These are phyloP conservation scores for Junco hyemalis DNA, from an alignment of 2,113 vertebrate genomes.

Conservation along the genomic window DNA sequence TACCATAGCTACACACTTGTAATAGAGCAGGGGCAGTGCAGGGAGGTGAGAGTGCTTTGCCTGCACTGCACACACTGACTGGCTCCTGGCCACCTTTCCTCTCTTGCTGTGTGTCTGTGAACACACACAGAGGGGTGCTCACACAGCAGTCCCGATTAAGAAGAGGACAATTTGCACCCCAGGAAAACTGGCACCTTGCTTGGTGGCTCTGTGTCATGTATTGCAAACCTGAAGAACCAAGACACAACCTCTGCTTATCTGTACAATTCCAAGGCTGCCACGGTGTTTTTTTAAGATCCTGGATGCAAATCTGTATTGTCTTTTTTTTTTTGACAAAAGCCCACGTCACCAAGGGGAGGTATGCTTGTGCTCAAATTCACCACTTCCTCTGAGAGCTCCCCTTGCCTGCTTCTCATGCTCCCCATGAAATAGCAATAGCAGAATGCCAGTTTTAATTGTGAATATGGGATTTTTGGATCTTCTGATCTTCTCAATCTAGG, in stretches of 20 bases:
- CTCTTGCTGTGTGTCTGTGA: neutral
- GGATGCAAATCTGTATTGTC: neutral
- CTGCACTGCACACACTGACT: neutral
- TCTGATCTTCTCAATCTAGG: no score
- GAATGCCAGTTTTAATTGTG: neutral
- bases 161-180: neutral
- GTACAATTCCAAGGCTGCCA: neutral
- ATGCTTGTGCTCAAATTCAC: neutral
- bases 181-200: neutral
- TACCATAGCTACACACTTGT: neutral
- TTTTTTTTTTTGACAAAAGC: neutral
- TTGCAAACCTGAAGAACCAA: neutral
- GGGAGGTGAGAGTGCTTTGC: neutral
- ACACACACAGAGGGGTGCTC: fast-evolving
- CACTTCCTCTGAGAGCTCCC: neutral
- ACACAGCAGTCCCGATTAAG: neutral
- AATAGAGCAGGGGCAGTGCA: neutral
- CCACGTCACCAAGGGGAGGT: fast-evolving
- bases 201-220: neutral
- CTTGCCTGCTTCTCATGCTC: neutral
- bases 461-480: neutral
- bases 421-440: neutral
- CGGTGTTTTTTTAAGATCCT: neutral
- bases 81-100: neutral
- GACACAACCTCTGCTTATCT: neutral